Base-by-base conservation (phyloP, 2,797 vertebrate species). In the Chanos chanos region DNA sequence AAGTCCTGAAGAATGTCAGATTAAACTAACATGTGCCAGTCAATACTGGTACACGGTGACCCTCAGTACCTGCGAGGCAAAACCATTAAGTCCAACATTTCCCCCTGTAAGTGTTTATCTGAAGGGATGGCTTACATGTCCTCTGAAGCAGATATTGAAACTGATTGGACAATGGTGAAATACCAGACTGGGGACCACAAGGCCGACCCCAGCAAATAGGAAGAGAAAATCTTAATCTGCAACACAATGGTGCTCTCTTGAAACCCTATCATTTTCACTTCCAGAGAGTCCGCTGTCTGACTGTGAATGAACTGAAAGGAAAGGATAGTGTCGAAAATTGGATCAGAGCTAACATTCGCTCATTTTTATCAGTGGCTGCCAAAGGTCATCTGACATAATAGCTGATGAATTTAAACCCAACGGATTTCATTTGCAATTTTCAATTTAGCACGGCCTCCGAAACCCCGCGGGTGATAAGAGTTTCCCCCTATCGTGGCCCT, bases 311-410 rank as follows among this genome's bases (percentile, higher is more conserved):
- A 93, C 85, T 89, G 89, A 89, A 92, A 89, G 88, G 90, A 93
- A 89, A 90, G 92, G 89, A 94, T 92, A 89, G 89, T 90, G 92
- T 89, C 83, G 91, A 92, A 97, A 96, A 98, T 96, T 96, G 94
- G 93, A 95, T 97, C 94, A 92, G 89, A 93, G 92, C 89, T 91
- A 93, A 92, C 93, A 94, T 94, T 94, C 91, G 92, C 93, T 90
- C 91, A 93, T 92, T 94, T 98, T 97, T 97, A 99, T 99, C 96
- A 96, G 94, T 86, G 77, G 92, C 85, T 92, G 92, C 90, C 89
- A 98, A 97, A 98, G 96, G 96, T 98, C 95, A 99, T 94, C 94
- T 93, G 93, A 95, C 94, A 97, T 95, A 96, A 97, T 93, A 92
- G 93, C 93, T 94, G 93, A 98, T 97, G 92, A 97, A 94, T 96